Evolutionary conservation across 2,888 invertebrate genomes (phyloP), one percentile per base, ranked within the genome.

Genomic region (Caenorhabditis sulstoni): DNA sequence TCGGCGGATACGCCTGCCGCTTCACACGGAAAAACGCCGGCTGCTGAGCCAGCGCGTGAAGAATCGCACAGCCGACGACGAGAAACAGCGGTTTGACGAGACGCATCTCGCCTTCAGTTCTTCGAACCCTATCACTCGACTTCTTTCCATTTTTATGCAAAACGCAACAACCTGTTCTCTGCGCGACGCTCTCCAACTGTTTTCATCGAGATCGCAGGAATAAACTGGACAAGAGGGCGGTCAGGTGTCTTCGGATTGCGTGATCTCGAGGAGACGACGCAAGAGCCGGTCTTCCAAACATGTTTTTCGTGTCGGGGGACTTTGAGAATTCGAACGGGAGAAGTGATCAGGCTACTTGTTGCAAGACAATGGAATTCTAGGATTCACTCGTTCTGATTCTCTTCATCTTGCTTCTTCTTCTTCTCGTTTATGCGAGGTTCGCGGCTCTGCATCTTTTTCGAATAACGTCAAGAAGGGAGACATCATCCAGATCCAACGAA

Each of bases 401-500:
- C n/a, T n/a, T n/a, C n/a, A n/a, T n/a, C n/a, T n/a, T n/a, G n/a
- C n/a, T n/a, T n/a, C n/a, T n/a, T n/a, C n/a, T n/a, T n/a, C n/a
- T n/a, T n/a, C n/a, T n/a, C n/a, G n/a, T n/a, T n/a, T n/a, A n/a
- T n/a, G n/a, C n/a, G n/a, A n/a, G n/a, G n/a, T n/a, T n/a, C n/a
- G n/a, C n/a, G n/a, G n/a, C n/a, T n/a, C n/a, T n/a, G n/a, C n/a
- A n/a, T n/a, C n/a, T n/a, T n/a, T n/a, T n/a, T n/a, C n/a, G 67
- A 92, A 92, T 39, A 93, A 93, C 22, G 92, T 97, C 76, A 94
- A 95, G 89, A 94, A 95, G 90, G 96, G 96, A 3, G 97, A 97
- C 89, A 95, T 98, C 68, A 95, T 99, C 87, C 97, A 99, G 91
- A 92, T 99, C 29, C 98, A 97, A 91, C 93, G 99, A 58, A 94